Conservation (phyloP, 2,113 vertebrate genomes). For the Cromileptes altivelis region DNA sequence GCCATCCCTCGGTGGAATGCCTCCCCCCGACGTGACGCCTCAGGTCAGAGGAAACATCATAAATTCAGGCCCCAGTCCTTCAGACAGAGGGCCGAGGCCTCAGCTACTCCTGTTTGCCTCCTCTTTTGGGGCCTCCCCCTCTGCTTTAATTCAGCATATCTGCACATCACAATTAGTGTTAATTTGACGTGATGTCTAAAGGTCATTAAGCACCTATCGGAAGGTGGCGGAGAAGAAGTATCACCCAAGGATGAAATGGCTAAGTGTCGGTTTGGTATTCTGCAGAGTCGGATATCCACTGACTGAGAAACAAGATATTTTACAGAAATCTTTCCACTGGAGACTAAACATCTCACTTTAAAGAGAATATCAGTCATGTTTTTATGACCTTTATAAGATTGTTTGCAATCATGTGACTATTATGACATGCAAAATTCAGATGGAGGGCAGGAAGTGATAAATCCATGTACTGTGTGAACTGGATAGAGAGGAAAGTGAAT, state of each 20-base stretch:
- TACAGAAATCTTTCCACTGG: not conserved
- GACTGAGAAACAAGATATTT: not conserved
- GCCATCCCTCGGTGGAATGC: constrained; percentile 89
- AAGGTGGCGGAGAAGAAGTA: constrained; percentile 29
- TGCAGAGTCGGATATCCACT: not conserved
- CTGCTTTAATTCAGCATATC: constrained; percentile 89
- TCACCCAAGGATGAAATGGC: not conserved
- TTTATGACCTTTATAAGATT: not conserved
- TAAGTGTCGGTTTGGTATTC: not conserved
- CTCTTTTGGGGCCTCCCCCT: constrained; percentile 88
- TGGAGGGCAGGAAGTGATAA: too few species aligned
- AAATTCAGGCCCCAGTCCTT: constrained; percentile 88
- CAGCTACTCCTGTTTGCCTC: constrained; percentile 83
- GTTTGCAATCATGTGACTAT: too few species aligned
- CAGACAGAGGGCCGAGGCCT: constrained; percentile 84
- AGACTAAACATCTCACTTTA: not conserved
- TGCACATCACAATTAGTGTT: constrained; percentile 85
- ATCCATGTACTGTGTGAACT: too few species aligned
- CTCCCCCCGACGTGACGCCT: constrained; percentile 79
- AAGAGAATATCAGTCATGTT: not conserved
- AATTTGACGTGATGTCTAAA: constrained; percentile 85
- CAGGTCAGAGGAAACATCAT: constrained; percentile 89
- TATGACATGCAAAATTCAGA: too few species aligned
- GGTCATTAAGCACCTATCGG: constrained; percentile 16
- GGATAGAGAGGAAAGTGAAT: too few species aligned